Evolutionary conservation across 2,888 invertebrate genomes (phyloP).

Genomic region (Harpalus rufipes): DNA sequence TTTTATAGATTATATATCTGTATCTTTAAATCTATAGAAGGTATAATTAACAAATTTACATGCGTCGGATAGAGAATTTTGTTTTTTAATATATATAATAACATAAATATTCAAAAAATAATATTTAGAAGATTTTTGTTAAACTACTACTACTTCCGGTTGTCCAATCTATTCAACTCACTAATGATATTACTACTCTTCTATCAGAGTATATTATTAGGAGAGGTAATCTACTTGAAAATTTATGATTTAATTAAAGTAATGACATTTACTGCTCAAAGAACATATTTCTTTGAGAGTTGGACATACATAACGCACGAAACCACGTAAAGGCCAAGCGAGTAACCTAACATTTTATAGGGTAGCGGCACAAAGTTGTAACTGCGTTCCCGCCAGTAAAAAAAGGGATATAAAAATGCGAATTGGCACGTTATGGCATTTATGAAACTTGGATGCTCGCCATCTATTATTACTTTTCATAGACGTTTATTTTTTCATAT

Average conservation of each 20-base stretch:
- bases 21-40: too few species aligned
- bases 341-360: slow-evolving; percentile 45
- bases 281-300: slow-evolving; percentile 18
- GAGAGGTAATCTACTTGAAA: not conserved
- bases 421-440: slow-evolving; percentile 57
- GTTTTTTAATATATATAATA: too few species aligned
- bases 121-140: too few species aligned
- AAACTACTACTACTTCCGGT: too few species aligned
- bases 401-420: slow-evolving; percentile 51
- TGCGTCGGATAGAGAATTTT: too few species aligned
- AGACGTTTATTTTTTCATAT: slow-evolving; percentile 22
- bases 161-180: too few species aligned
- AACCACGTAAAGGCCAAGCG: slow-evolving; percentile 4
- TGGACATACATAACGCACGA: slow-evolving; percentile 15
- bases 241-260: slow-evolving; percentile 26
- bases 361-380: slow-evolving; percentile 44
- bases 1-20: too few species aligned
- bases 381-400: slow-evolving; percentile 43
- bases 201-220: not conserved
- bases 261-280: slow-evolving; percentile 17
- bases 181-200: not conserved
- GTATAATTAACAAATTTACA: too few species aligned
- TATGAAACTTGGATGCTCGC: slow-evolving; percentile 59
- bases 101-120: too few species aligned
- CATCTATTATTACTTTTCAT: slow-evolving; percentile 56